Base-by-base conservation (phyloP, 2,888 invertebrate species). In the Graphium colonna region DNA sequence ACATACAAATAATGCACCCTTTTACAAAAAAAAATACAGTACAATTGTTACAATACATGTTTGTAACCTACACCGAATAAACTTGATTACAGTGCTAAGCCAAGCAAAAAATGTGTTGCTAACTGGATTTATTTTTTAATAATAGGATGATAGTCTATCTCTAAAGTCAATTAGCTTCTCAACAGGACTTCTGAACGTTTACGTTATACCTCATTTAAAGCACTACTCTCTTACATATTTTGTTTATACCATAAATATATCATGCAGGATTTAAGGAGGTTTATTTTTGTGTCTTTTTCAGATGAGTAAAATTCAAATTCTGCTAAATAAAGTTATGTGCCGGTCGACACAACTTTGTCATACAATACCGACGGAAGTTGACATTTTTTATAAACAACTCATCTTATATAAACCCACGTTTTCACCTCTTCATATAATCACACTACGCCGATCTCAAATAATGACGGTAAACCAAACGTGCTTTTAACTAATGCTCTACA, bases 311-410 rank as follows among this genome's bases (percentile, higher is more conserved):
- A 45, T 45, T 3, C 39, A 8, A 45, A 17, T 39, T 4, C 43
- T 57, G 1, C 31, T 51, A 0, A 57, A 51, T 18, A 47, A 49
- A 18, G 33, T 51, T 18, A 39, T 48, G 16, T 49, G 51, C 40
- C 43, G 48, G 1, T 41, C 39, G n/a, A 41, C 53, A 3, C 31
- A 39, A 1, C 21, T 42, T 7, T 18, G 45, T 1, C n/a, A 50
- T 33, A 28, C 49, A 9, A 9, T 50, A 2, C n/a, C 45, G 0
- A 0, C 13, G 8, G 51, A 54, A 12, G 18, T 57, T 44, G 50
- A 54, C 15, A 15, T 44, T 3, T 57, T 54, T 17, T 38, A 40
- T 33, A 51, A 55, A 18, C 55, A 52, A 18, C 38, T 57, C 12
- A 12, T 46, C 1, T 16, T 57, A 8, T 41, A 49, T 42, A 45